phyloP scores from a whole-genome alignment of 1,140 invertebrate genomes.

The Mycetomoellerius zeteki region DNA sequence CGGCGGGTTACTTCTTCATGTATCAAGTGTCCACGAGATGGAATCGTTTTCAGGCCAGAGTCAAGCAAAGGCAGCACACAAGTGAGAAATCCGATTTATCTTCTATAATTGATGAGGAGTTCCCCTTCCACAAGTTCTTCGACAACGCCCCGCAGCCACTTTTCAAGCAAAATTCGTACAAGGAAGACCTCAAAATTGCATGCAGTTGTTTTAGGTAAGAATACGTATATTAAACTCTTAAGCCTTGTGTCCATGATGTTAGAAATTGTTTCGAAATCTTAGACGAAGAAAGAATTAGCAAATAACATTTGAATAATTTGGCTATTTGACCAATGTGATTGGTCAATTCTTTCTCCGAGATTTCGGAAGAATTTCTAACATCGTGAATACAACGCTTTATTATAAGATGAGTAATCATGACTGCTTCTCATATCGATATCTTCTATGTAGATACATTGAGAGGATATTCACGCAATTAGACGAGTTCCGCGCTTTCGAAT shows the following conservation, averaged over 20 bases:
- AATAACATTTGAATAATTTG: too few species aligned
- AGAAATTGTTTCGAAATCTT: too few species aligned
- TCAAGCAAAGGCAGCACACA: constrained; percentile 87
- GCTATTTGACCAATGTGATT: too few species aligned
- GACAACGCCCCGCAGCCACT: constrained; percentile 97
- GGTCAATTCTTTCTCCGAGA: too few species aligned
- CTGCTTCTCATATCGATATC: constrained; percentile 22
- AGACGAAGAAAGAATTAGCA: too few species aligned
- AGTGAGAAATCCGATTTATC: constrained; percentile 69
- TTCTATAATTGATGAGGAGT: constrained; percentile 90
- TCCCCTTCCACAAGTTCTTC: constrained; percentile 98
- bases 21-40: constrained; percentile 96
- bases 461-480: constrained; percentile 99
- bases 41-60: constrained; percentile 93
- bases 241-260: too few species aligned
- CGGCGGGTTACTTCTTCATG: constrained; percentile 97
- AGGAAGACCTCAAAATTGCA: constrained; percentile 97
- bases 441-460: constrained; percentile 92
- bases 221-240: constrained; percentile 48
- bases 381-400: not conserved
- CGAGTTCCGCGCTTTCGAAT: constrained; percentile 99
- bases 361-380: too few species aligned
- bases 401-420: not conserved
- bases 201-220: constrained; percentile 95
- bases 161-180: constrained; percentile 93